Conservation (phyloP, 1,140 invertebrate species). For the Chymomyza costata region DNA sequence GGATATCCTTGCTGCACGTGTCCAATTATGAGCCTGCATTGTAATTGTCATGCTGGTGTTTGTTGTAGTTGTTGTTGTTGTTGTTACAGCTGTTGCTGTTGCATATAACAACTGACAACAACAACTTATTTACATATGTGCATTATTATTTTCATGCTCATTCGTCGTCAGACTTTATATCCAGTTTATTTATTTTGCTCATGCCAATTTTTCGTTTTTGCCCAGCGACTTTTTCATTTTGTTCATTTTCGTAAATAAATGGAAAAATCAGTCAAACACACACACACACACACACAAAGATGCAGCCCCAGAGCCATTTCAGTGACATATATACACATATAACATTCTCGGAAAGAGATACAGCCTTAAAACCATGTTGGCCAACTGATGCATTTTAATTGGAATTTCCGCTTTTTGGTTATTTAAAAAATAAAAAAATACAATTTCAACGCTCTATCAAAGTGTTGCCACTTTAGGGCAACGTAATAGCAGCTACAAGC, state of each 20-base stretch:
- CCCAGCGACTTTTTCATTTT: constrained; percentile 23
- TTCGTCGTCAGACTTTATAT: constrained; percentile 45
- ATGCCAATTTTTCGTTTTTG: constrained; percentile 25
- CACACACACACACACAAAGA: constrained; percentile 21
- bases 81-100: constrained; percentile 50
- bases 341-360: no score
- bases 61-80: background rate
- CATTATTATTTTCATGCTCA: constrained; percentile 58
- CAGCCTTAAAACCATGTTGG: background rate
- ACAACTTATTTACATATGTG: constrained; percentile 64
- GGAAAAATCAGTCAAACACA: constrained; percentile 59
- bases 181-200: constrained; percentile 61
- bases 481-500: no score
- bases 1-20: constrained; percentile 16
- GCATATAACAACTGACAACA: no score
- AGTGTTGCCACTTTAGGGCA: background rate
- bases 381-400: constrained; percentile 65
- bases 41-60: background rate
- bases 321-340: constrained; percentile 4
- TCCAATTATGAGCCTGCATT: constrained; percentile 44
- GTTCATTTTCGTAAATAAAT: constrained; percentile 66
- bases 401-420: constrained; percentile 62
- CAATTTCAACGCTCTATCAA: background rate
- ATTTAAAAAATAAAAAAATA: constrained; percentile 65
- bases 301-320: constrained; percentile 12